Conservation (phyloP, 2,797 vertebrate genomes). For the Arctocebus calabarensis region DNA sequence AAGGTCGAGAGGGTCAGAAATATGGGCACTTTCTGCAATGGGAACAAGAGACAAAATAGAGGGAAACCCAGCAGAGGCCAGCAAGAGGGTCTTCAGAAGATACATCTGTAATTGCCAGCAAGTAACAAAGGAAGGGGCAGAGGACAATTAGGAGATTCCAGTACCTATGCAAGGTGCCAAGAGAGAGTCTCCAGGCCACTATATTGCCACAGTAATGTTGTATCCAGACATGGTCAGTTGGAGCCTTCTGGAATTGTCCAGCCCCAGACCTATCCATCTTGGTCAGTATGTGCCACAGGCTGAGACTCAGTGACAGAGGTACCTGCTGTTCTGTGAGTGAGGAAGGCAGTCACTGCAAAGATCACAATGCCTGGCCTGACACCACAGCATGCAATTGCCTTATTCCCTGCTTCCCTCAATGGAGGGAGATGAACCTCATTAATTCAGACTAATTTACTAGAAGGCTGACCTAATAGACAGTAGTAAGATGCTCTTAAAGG, state of each 20-base stretch:
- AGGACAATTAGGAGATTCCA: not conserved
- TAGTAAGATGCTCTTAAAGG: conserved; percentile 76
- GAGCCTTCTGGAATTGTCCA: not conserved
- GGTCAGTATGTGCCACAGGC: not conserved
- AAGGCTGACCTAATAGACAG: conserved; percentile 69
- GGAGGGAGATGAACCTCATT: conserved; percentile 71
- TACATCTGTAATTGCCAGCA: not conserved
- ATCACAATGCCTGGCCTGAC: not conserved
- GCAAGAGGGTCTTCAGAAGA: not conserved
- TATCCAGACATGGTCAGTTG: not conserved
- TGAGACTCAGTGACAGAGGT: not conserved
- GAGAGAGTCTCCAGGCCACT: not conserved
- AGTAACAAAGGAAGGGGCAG: not conserved
- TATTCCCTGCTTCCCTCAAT: conserved; percentile 9
- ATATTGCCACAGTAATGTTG: not conserved
- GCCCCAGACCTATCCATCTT: not conserved
- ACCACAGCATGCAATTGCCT: not conserved
- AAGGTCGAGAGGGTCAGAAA: conserved; percentile 40
- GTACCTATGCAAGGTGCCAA: not conserved
- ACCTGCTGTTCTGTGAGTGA: not conserved
- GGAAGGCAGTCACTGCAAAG: not conserved
- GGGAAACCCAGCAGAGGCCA: not conserved
- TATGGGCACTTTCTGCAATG: not conserved
- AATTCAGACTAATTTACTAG: conserved; percentile 78
- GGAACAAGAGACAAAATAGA: conserved; percentile 59